phyloP scores from a whole-genome alignment of 2,113 vertebrate genomes.

The Microcebus lehilahytsara region DNA sequence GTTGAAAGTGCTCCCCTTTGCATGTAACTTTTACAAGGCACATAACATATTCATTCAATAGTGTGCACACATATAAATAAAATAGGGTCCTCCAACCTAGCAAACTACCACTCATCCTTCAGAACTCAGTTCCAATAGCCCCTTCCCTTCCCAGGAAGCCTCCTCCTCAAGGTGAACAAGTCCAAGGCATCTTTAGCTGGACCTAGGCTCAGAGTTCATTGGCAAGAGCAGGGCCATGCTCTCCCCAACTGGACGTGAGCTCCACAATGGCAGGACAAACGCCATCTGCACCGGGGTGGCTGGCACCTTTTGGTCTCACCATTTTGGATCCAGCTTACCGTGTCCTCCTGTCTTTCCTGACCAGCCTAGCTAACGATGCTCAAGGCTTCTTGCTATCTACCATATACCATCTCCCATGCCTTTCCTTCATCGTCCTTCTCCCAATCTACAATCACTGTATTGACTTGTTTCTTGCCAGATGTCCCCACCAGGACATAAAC shows the following conservation, averaged over 20 bases:
- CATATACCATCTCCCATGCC: neutral
- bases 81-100: neutral
- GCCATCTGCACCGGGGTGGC: rapidly evolving
- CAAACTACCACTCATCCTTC: neutral
- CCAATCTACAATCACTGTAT: neutral
- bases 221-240: too few species aligned
- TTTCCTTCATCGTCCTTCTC: neutral
- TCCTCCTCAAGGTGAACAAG: neutral
- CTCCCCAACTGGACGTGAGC: neutral
- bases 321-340: neutral
- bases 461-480: neutral
- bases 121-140: neutral
- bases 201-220: neutral
- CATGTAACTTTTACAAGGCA: neutral
- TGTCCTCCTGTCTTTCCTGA: neutral
- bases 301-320: neutral
- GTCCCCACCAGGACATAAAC: neutral
- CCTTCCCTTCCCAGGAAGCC: neutral
- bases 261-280: neutral
- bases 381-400: neutral
- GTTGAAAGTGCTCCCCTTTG: neutral
- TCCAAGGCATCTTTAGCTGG: neutral
- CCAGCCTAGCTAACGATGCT: neutral
- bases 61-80: neutral
- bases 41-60: neutral